Base-by-base conservation (phyloP, 1,140 invertebrate genomes). In the Orchesella cincta region DNA sequence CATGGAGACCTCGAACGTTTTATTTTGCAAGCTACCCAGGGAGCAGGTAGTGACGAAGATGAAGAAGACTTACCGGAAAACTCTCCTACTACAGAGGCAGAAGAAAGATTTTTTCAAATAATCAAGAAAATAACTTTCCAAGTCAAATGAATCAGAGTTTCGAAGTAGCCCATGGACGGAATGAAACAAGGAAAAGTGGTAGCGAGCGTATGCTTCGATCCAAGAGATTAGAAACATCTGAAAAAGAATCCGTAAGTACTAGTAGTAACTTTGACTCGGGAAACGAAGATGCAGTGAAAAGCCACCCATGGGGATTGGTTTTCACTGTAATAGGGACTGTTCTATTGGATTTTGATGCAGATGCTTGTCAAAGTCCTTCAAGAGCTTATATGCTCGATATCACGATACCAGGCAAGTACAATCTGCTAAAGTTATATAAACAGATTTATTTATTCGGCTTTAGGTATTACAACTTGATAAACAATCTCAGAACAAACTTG, bases 301-400 rank as follows among this genome's bases (percentile, higher is more conserved):
- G 33, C 28, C 36, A 46, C 26, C 64, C 62, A 26, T 35, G 26
- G 28, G 52, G 31, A 72, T 70, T 54, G 35, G 70, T 97, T 82
- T 94, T 98, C 81, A 98, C 96, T 0, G 91, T 98, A 57, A 83
- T 98, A 0, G 97, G 97, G 16, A 97, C 96, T 0, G 94, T 97
- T 34, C 86, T 98, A 14, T 86, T 98, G 33, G 97, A 98, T 85
- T 98, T 98, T 85, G 94, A 97, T 85, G 96, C 96, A 0, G 96
- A 98, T 84, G 94, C 95, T 35, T 98, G 96, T 82, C 96, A 98
- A 85, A 96, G 94, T 84, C 96, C 97, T 0, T 90, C 94, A 0
- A 88, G 96, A 80, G 94, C 96, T 46, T 98, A 96, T 87, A 88
- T 98, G 0, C 88, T 98, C 14, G 97, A 98, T 84, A 92, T 98